Evolutionary conservation across 30 jellyfish, hydroid and myxozoan genomes (phyloP).

Genomic region (Calvadosia cruxmelitensis): DNA sequence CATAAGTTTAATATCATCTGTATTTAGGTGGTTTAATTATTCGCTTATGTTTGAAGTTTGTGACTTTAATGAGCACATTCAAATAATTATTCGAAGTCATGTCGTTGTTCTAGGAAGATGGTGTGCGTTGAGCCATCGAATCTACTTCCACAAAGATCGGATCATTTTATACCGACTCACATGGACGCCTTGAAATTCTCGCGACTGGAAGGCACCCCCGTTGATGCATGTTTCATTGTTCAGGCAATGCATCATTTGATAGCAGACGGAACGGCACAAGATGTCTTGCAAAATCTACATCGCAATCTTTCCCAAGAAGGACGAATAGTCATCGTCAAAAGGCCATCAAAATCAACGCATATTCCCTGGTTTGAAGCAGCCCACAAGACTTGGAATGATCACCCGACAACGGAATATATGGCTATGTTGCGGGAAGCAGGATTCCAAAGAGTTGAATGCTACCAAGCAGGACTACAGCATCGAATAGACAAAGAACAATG

Average conservation of each 20-base stretch:
- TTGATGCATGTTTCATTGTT: neutral
- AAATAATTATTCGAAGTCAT: too few species aligned
- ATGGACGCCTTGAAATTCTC: neutral
- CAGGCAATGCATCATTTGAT: neutral
- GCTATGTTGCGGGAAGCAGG: neutral
- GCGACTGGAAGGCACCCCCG: neutral
- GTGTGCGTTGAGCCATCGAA: neutral
- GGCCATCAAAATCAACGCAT: neutral
- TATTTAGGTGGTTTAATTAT: too few species aligned
- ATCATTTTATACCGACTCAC: neutral
- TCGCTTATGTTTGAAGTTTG: too few species aligned
- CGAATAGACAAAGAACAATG: neutral
- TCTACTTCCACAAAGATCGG: neutral
- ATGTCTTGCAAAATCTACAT: too few species aligned
- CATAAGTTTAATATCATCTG: too few species aligned
- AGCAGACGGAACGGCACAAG: neutral
- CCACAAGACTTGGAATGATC: neutral
- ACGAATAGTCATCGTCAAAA: neutral
- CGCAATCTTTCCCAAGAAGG: neutral
- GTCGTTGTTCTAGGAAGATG: too few species aligned
- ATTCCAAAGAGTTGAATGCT: neutral
- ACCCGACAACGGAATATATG: neutral
- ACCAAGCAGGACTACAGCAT: neutral
- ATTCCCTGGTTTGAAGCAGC: neutral
- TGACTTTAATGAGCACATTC: too few species aligned